Percentiles rank a stretch among this genome's conserved stretches.
Conservation (phyloP, 2,113 vertebrate genomes). For the Polypterus senegalus region DNA sequence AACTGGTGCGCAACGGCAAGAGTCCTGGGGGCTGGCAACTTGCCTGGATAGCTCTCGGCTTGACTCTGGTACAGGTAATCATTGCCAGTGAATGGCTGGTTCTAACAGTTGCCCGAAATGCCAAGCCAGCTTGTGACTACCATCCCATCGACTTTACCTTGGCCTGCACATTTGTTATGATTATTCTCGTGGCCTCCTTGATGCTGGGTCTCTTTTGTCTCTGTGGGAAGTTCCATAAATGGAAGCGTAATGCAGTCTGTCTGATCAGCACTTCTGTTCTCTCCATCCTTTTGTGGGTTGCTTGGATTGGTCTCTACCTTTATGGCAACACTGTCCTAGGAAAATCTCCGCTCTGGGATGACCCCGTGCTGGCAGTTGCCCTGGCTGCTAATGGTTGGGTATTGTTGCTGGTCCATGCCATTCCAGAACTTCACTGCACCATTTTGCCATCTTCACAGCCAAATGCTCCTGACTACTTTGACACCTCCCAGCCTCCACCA, state of each 20-base stretch:
- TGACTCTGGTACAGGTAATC: slow-evolving; percentile 82
- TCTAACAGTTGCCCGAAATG: slow-evolving; percentile 73
- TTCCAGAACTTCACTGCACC: slow-evolving; percentile 78
- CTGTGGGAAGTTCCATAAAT: slow-evolving; percentile 78
- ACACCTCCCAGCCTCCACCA: slow-evolving; percentile 80
- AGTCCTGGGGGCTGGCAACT: slow-evolving; percentile 75
- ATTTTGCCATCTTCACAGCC: slow-evolving; percentile 76
- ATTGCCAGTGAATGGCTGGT: slow-evolving; percentile 84
- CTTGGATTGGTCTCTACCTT: slow-evolving; percentile 90
- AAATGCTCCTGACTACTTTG: slow-evolving; percentile 85
- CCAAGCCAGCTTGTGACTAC: slow-evolving; percentile 71
- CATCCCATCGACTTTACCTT: slow-evolving; percentile 80
- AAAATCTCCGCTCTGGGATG: slow-evolving; percentile 67
- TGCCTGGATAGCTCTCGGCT: slow-evolving; percentile 59
- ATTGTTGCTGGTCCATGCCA: slow-evolving; percentile 81
- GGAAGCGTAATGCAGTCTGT: slow-evolving; percentile 78
- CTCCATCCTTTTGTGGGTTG: slow-evolving; percentile 79
- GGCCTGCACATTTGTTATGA: slow-evolving; percentile 79
- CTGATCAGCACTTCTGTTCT: slow-evolving; percentile 69
- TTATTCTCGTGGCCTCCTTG: slow-evolving; percentile 60
- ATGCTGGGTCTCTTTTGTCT: slow-evolving; percentile 66
- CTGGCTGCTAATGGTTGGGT: slow-evolving; percentile 87
- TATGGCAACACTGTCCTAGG: slow-evolving; percentile 67
- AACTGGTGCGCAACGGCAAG: slow-evolving; percentile 67
- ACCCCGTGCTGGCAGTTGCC: slow-evolving; percentile 76